phyloP scores from a whole-genome alignment of 2,888 invertebrate genomes.

The Netelia fuscicornis region DNA sequence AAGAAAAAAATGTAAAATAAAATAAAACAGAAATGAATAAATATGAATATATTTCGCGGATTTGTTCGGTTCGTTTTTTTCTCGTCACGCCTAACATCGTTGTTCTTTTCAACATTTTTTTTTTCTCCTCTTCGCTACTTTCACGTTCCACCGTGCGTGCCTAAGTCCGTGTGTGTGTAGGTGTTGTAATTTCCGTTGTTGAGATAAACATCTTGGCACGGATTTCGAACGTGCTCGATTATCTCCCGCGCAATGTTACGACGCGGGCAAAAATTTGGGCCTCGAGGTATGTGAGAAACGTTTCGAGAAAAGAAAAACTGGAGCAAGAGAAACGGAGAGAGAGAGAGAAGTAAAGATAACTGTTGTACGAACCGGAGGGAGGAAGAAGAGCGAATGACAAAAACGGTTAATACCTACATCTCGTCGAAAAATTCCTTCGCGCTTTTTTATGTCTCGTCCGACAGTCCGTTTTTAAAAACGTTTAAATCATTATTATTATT shows the following conservation, averaged over 20 bases:
- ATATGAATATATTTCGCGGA: constrained; percentile 9
- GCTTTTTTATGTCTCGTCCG: not conserved
- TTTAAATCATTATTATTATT: not conserved
- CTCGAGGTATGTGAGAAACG: constrained; percentile 17
- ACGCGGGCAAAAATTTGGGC: constrained; percentile 42
- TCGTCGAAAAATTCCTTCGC: not conserved
- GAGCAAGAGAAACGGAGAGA: not conserved
- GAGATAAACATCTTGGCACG: not conserved
- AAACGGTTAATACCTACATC: constrained; percentile 3
- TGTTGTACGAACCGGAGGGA: constrained; percentile 48
- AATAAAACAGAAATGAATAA: constrained; percentile 21
- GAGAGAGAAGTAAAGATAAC: constrained; percentile 23
- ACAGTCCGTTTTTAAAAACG: not conserved
- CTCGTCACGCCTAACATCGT: constrained; percentile 21
- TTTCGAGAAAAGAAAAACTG: constrained; percentile 2
- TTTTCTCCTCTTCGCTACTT: constrained; percentile 18
- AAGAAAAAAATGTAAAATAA: not conserved
- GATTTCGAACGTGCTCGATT: not conserved
- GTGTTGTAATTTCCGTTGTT: constrained; percentile 10
- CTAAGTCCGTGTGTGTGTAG: not conserved
- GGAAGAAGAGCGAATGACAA: constrained; percentile 21
- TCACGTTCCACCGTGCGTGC: not conserved
- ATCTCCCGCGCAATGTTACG: constrained; percentile 6
- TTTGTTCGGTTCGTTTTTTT: constrained; percentile 1
- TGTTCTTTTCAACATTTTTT: constrained; percentile 12